These are phyloP conservation scores for Chelonus formosanus DNA, from an alignment of 2,888 invertebrate genomes.

Conservation along the genomic window DNA sequence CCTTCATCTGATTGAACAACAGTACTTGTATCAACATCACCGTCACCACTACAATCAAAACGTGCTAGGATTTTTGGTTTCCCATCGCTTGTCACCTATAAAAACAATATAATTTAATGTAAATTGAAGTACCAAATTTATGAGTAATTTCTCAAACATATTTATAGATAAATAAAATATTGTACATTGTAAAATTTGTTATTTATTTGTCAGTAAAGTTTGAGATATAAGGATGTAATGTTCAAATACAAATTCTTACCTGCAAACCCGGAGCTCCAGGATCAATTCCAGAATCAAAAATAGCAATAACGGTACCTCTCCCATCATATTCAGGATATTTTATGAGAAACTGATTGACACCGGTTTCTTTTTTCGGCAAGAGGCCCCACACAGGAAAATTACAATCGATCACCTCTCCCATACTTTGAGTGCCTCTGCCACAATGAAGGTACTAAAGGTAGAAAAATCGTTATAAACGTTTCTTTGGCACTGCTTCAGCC, in stretches of 20 bases:
- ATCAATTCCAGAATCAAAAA: constrained; percentile 98
- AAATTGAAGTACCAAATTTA: constrained; percentile 1
- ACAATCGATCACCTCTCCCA: constrained; percentile 64
- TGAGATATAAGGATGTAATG: too few relatives aligned
- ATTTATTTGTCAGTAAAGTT: too few relatives aligned
- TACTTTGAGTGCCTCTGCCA: constrained; percentile 51
- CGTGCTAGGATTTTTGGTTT: constrained; percentile 93
- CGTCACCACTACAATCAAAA: constrained; percentile 95
- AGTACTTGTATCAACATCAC: constrained; percentile 92
- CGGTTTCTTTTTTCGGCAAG: constrained; percentile 94
- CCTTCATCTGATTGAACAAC: constrained; percentile 77
- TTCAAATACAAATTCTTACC: constrained; percentile 67
- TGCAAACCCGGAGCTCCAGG: constrained; percentile 93
- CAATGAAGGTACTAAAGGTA: constrained; percentile 38
- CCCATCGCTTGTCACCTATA: constrained; percentile 86
- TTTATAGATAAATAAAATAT: neutral
- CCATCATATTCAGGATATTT: constrained; percentile 94
- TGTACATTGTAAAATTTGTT: neutral
- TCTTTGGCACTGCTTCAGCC: constrained; percentile 37
- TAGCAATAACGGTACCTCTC: constrained; percentile 88
- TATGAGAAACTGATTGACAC: constrained; percentile 83
- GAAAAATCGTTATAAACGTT: constrained; percentile 39
- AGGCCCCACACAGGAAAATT: constrained; percentile 86
- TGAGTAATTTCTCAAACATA: neutral
- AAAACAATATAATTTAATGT: constrained; percentile 31